A percentile compares a stretch with the other conserved stretches of the same genome.
phyloP scores from a whole-genome alignment of 2,113 vertebrate species.

The Amphiprion percula region DNA sequence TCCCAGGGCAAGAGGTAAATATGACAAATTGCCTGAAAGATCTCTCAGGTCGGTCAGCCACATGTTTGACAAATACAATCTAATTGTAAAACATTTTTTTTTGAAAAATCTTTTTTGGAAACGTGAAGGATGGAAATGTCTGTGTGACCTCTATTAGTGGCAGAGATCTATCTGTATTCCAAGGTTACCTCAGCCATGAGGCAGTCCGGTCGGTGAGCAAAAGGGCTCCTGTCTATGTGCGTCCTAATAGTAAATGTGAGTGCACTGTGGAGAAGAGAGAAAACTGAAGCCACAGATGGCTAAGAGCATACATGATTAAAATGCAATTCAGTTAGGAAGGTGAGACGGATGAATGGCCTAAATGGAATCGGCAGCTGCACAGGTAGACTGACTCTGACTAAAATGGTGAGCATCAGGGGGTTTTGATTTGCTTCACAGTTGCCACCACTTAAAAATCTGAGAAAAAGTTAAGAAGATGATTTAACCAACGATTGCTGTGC shows the following conservation, averaged over 20 bases:
- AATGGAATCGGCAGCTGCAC: slow-evolving; percentile 66
- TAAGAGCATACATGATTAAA: slow-evolving; percentile 81
- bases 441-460: slow-evolving; percentile 19
- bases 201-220: slow-evolving; percentile 32
- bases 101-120: slow-evolving; percentile 26
- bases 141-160: slow-evolving; percentile 65
- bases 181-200: slow-evolving; percentile 60
- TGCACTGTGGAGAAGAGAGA: slow-evolving; percentile 55
- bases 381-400: slow-evolving; percentile 61
- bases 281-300: slow-evolving; percentile 73
- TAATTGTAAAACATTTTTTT: slow-evolving; percentile 59
- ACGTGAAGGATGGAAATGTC: slow-evolving; percentile 60
- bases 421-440: slow-evolving; percentile 31
- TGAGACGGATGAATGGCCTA: slow-evolving; percentile 73
- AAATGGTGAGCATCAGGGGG: slow-evolving; percentile 45
- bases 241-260: slow-evolving; percentile 55
- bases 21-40: slow-evolving; percentile 62
- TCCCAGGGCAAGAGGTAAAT: slow-evolving; percentile 33
- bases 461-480: slow-evolving; percentile 27
- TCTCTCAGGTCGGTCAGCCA: slow-evolving; percentile 35
- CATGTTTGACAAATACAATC: slow-evolving; percentile 68
- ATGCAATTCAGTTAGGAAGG: slow-evolving; percentile 73
- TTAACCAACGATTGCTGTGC: slow-evolving; percentile 13
- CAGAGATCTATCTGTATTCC: slow-evolving; percentile 60
- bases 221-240: slow-evolving; percentile 44